Evolutionary conservation across 2,113 vertebrate species (phyloP), one percentile per base, ranked within the genome.

Genomic region (Turnix velox): DNA sequence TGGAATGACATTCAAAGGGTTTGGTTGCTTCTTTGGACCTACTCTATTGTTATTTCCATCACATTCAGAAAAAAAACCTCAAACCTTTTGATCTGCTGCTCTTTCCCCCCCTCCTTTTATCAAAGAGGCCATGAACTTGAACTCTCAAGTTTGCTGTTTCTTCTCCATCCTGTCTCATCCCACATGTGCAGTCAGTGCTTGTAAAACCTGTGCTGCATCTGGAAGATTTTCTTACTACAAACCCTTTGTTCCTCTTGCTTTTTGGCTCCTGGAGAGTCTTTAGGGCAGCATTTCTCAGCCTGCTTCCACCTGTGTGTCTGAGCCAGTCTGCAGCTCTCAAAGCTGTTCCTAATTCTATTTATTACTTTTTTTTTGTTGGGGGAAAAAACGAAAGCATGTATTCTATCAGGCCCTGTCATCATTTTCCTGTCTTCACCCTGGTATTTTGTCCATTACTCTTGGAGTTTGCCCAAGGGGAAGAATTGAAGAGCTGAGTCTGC

Each of bases 401-500:
- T 96, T 92, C 91, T 95, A 27, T 39, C 88, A 86, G 65, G 67
- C 25, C 45, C 83, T 92, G 82, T 85, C 83, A 87, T 88, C 54
- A 84, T 95, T 95, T 95, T 80, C 95, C 91, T 90, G 81, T 61
- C 94, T 81, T 97, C 55, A 59, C 35, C 30, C 73, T 96, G 96
- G 94, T 74, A 90, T 90, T 96, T 90, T 91, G 65, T 91, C 92
- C 84, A 73, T 97, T 97, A 93, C 88, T 65, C 88, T 85, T 65
- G 31, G 87, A 93, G 51, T 95, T 93, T 97, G 89, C 92, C 94
- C 76, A 80, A 0, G 40, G 92, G 95, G 94, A 72, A 87, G 72
- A 95, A 96, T 87, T 73, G 95, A 97, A 95, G 94, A 96, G 80
- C 84, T 94, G 82, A 68, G 83, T 48, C 62, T 95, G 92, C 91